A percentile compares a stretch with the other conserved stretches of the same genome.
Evolutionary conservation across 1,140 invertebrate species (phyloP).

Genomic region (Heliconius eleuchia): DNA sequence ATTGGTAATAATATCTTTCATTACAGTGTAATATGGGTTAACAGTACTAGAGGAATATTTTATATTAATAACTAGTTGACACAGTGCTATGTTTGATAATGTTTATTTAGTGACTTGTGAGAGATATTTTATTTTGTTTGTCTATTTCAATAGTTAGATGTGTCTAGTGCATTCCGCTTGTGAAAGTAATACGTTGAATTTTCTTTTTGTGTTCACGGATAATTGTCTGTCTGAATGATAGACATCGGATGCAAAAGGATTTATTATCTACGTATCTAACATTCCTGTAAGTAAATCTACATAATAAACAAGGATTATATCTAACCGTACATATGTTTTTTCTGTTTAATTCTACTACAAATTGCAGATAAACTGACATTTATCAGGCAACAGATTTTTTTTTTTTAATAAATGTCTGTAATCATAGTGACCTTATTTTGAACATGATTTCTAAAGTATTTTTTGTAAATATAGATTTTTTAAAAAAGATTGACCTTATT

Average conservation of each 20-base stretch:
- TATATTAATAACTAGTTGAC: slow-evolving; percentile 27
- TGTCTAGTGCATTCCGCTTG: slow-evolving; percentile 74
- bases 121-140: slow-evolving; percentile 61
- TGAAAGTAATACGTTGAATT: slow-evolving; percentile 70
- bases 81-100: slow-evolving; percentile 39
- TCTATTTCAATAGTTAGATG: slow-evolving; percentile 59
- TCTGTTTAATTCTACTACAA: neutral
- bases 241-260: slow-evolving; percentile 35
- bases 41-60: slow-evolving; percentile 40
- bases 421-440: slow-evolving; percentile 16
- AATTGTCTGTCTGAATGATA: slow-evolving; percentile 35
- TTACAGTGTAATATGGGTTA: slow-evolving; percentile 80
- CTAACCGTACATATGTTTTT: neutral
- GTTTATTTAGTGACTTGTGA: slow-evolving; percentile 54
- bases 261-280: slow-evolving; percentile 34
- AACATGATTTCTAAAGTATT: neutral
- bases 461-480: neutral
- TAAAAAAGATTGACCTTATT: slow-evolving; percentile 14
- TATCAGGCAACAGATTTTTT: slow-evolving; percentile 1
- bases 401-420: slow-evolving; percentile 15
- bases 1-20: slow-evolving; percentile 78
- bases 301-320: neutral
- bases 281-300: slow-evolving; percentile 48
- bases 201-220: slow-evolving; percentile 71
- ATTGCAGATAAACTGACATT: neutral